Conservation (phyloP, 2,888 invertebrate genomes). For the Diadegma fenestrale region DNA sequence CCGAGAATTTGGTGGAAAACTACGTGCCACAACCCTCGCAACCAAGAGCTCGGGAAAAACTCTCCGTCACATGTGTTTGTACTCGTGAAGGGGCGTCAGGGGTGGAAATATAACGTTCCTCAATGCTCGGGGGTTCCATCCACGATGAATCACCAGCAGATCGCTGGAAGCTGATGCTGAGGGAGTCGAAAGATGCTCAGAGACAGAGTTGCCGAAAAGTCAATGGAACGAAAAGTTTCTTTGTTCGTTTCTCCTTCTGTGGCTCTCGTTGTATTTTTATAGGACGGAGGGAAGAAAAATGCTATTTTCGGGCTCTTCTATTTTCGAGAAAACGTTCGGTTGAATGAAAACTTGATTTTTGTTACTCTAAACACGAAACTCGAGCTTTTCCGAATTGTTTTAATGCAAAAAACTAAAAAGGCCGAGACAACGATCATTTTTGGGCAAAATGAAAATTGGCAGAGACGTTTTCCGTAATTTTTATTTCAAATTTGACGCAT, state of each 20-base stretch:
- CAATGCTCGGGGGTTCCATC: not conserved
- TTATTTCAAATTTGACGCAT: not conserved
- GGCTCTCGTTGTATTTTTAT: not conserved
- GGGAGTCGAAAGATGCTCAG: not conserved
- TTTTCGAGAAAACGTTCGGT: not conserved
- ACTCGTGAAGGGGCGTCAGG: constrained; percentile 5
- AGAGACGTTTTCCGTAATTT: no score
- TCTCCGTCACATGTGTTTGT: constrained; percentile 9
- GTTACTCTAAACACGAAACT: not conserved
- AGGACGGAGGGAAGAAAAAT: not conserved
- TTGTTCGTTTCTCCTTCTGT: not conserved
- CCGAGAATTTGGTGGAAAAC: not conserved
- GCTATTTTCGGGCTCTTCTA: not conserved
- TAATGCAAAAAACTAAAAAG: not conserved
- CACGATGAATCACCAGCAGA: constrained; percentile 9
- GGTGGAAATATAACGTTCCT: constrained; percentile 1
- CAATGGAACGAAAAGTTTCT: constrained; percentile 8
- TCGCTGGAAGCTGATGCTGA: not conserved
- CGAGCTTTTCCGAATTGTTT: not conserved
- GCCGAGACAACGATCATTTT: no score
- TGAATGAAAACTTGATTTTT: not conserved
- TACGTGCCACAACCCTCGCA: not conserved
- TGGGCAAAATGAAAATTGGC: not conserved
- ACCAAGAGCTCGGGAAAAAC: constrained; percentile 20
- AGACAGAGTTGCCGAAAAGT: not conserved